These are phyloP conservation scores for Amyelois transitella DNA, from an alignment of 1,140 invertebrate genomes.

Conservation along the genomic window DNA sequence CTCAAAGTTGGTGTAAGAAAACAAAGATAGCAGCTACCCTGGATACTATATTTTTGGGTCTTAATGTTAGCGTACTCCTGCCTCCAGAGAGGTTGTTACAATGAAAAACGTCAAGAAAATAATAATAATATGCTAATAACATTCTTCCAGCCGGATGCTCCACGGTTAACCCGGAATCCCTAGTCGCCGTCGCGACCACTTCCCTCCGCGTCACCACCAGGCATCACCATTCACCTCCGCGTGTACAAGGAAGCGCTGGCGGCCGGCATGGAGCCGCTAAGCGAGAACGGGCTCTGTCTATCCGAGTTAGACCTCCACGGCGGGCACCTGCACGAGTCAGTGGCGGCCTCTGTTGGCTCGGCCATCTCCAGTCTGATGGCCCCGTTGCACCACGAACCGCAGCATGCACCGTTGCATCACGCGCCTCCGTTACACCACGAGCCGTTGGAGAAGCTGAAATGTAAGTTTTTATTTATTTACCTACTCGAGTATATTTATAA, in stretches of 20 bases:
- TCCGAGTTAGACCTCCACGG: constrained; percentile 79
- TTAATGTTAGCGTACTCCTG: no score
- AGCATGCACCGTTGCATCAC: constrained; percentile 74
- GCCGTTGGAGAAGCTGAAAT: constrained; percentile 87
- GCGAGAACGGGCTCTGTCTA: constrained; percentile 80
- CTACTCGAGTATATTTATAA: background rate
- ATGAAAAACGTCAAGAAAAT: no score
- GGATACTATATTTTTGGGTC: no score
- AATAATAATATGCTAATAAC: background rate
- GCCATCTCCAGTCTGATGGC: constrained; percentile 81
- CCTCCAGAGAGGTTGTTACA: no score
- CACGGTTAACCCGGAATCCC: constrained; percentile 12
- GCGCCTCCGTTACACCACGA: constrained; percentile 82
- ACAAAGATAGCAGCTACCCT: no score
- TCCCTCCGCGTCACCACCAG: constrained; percentile 22
- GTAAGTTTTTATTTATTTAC: constrained; percentile 73
- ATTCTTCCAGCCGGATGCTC: constrained; percentile 3
- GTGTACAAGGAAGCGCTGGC: constrained; percentile 75
- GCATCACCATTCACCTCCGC: constrained; percentile 71
- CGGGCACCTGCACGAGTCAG: constrained; percentile 72
- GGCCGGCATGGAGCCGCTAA: constrained; percentile 78
- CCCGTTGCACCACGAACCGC: constrained; percentile 77
- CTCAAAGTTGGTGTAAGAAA: no score
- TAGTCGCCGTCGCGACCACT: constrained; percentile 32
- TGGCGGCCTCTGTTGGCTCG: constrained; percentile 78